Base-by-base conservation (phyloP, 2,888 invertebrate genomes). In the Slavum lentiscoides region DNA sequence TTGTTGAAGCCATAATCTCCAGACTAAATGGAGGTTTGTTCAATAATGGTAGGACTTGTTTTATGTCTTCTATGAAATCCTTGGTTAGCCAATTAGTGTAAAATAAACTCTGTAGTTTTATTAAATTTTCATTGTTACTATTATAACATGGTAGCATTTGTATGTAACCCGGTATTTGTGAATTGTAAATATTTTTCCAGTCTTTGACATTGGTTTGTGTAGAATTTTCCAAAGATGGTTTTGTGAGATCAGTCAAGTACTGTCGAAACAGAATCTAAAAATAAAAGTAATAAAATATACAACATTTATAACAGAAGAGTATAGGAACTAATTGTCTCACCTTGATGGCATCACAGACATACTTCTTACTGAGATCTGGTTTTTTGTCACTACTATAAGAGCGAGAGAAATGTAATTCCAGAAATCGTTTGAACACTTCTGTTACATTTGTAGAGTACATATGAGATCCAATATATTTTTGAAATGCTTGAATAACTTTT, bases 11-110 rank as follows among this genome's bases (percentile, higher is more conserved):
- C 64, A 85, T 84, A 9, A 85, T 84, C 55, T 84, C 84, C 13
- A 86, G 83, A 81, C 85, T 85, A 43, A 85, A 84, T 55, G 84
- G 82, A 23, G 83, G 82, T 13, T 83, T 84, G 30, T 83, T 82
- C 55, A 84, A 83, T 58, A 84, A 84, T 39, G 83, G 83, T 5
- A 84, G 83, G 85, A 91, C 92, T 67, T 90, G 88, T 82, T 89
- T 88, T 19, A 92, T 89, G 85, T 92, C 91, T 0, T 88, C 87
- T 59, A 90, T 86, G 67, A 89, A 89, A 83, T 89, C 89, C 39
- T 87, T 86, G 1, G 90, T 88, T 30, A 90, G 85, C 83, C 88
- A 87, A 81, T 88, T 88, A 82, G 89, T 89, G 59, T 89, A 90
- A 67, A 91, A 85, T 17, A 91, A 85, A 2, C 91, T 90, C 85